phyloP scores from a whole-genome alignment of 2,888 invertebrate species.

The Dryomyza anilis region DNA sequence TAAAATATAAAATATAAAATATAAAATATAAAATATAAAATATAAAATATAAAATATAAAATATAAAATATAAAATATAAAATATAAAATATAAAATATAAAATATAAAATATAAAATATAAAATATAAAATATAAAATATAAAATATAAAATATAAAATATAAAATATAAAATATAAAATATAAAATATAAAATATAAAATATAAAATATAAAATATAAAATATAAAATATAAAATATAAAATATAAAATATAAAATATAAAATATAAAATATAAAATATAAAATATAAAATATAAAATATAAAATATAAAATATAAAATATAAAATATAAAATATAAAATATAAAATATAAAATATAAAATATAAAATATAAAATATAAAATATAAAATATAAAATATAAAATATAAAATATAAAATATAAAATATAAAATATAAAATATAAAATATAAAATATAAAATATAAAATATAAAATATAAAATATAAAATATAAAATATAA shows the following conservation, averaged over 20 bases:
- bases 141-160: not conserved
- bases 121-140: not conserved
- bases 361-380: not conserved
- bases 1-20: not conserved
- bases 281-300: not conserved
- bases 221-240: not conserved
- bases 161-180: not conserved
- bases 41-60: not conserved
- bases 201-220: not conserved
- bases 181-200: not conserved
- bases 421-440: not conserved
- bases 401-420: not conserved
- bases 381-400: not conserved
- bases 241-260: not conserved
- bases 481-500: not conserved
- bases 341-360: not conserved
- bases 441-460: not conserved
- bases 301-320: not conserved
- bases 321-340: not conserved
- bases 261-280: not conserved
- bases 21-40: not conserved
- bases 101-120: not conserved
- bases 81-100: not conserved
- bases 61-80: not conserved
- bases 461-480: not conserved